These are phyloP conservation scores for Taphrorychus bicolor DNA, from an alignment of 2,888 invertebrate genomes.

Conservation along the genomic window DNA sequence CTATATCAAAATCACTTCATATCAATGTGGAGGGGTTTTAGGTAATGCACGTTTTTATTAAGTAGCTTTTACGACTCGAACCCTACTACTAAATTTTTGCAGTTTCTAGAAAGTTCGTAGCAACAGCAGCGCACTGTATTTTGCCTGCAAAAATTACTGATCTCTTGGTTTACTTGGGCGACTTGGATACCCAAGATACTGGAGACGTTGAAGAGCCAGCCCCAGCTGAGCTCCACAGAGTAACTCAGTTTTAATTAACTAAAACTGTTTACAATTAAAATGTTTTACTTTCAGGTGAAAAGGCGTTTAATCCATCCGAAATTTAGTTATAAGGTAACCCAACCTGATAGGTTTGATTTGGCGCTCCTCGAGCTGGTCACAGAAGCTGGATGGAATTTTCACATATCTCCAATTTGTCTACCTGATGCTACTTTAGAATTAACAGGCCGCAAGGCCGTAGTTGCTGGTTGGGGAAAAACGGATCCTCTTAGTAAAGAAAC, in stretches of 20 bases:
- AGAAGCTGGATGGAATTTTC: constrained; percentile 64
- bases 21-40: constrained; percentile 83
- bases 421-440: constrained; percentile 63
- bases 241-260: constrained; percentile 37
- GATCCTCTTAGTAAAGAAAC: constrained; percentile 75
- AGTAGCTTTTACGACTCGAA: not conserved
- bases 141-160: constrained; percentile 76
- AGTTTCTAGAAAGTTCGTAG: constrained; percentile 76
- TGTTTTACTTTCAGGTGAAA: constrained; percentile 61
- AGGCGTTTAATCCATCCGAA: constrained; percentile 81
- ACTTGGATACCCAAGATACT: constrained; percentile 78
- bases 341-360: constrained; percentile 83
- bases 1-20: constrained; percentile 81
- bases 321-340: constrained; percentile 81
- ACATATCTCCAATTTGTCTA: constrained; percentile 82
- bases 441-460: constrained; percentile 67
- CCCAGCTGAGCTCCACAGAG: constrained; percentile 69
- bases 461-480: constrained; percentile 88
- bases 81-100: not conserved
- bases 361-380: constrained; percentile 76
- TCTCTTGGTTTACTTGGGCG: constrained; percentile 80
- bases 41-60: constrained; percentile 54
- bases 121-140: constrained; percentile 85
- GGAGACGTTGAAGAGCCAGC: constrained; percentile 68
- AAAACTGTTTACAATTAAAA: constrained; percentile 7